Conservation (phyloP, 2,888 invertebrate species). For the Ariolimax columbianus region DNA sequence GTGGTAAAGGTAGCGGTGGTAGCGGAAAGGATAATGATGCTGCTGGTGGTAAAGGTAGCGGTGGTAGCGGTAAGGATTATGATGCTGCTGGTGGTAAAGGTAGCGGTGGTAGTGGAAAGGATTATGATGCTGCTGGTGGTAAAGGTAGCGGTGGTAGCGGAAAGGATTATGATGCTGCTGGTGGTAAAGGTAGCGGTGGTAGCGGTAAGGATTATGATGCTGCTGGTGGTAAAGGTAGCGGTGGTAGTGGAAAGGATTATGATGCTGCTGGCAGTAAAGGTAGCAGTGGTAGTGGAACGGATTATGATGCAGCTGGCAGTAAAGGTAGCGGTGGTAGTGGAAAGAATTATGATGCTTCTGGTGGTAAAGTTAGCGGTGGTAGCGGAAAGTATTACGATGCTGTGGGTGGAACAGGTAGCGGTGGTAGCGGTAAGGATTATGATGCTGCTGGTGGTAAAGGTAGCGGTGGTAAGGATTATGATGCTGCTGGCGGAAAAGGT, state of each 20-base stretch:
- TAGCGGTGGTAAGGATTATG: not conserved
- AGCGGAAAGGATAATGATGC: conserved; percentile 11
- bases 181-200: not conserved
- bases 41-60: conserved; percentile 28
- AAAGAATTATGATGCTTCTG: not conserved
- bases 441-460: not conserved
- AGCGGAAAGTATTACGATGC: not conserved
- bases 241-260: not conserved
- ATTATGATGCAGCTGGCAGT: not conserved
- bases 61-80: conserved; percentile 7
- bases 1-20: conserved; percentile 28
- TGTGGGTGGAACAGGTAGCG: not conserved
- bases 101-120: not conserved
- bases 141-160: not conserved
- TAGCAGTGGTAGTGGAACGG: too few species aligned
- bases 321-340: not conserved
- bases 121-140: not conserved
- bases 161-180: not conserved
- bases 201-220: not conserved
- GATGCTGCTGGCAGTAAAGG: not conserved
- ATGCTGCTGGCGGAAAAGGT: too few species aligned
- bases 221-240: not conserved
- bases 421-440: not conserved
- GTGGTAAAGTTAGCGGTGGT: not conserved
- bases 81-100: not conserved